These are phyloP conservation scores for Drosophila fulvimacula DNA, from an alignment of 2,888 invertebrate species.

Conservation along the genomic window DNA sequence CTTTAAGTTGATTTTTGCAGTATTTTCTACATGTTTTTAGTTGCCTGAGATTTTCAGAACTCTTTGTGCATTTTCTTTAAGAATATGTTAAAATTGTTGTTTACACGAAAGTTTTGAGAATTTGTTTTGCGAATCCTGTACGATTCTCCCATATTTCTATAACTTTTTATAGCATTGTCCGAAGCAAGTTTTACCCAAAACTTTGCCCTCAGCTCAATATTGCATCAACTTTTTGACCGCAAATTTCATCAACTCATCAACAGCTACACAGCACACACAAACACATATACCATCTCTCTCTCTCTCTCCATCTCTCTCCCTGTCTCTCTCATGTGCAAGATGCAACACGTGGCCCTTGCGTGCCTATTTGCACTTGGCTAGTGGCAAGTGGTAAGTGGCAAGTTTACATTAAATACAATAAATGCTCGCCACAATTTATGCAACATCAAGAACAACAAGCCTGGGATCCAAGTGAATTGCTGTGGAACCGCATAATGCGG, in stretches of 20 bases:
- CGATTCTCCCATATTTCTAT: neutral
- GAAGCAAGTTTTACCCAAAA: constrained; percentile 4
- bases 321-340: constrained; percentile 10
- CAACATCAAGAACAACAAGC: constrained; percentile 55
- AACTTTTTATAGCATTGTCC: neutral
- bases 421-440: constrained; percentile 72
- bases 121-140: neutral
- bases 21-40: neutral
- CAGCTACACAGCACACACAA: constrained; percentile 35
- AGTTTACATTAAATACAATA: constrained; percentile 76
- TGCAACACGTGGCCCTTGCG: constrained; percentile 74
- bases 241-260: constrained; percentile 64
- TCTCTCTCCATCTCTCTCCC: neutral
- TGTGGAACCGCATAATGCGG: constrained; percentile 22
- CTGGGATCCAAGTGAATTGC: constrained; percentile 20
- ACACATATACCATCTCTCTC: neutral
- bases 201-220: constrained; percentile 49
- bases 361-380: constrained; percentile 71
- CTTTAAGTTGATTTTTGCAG: neutral
- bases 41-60: neutral
- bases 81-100: constrained; percentile 4
- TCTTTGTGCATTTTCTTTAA: neutral
- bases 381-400: constrained; percentile 72
- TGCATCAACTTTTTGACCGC: constrained; percentile 62
- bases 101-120: neutral